Percentiles rank a stretch among this genome's conserved stretches.
These are phyloP conservation scores for Hylia prasina DNA, from an alignment of 2,113 vertebrate species.

Conservation along the genomic window DNA sequence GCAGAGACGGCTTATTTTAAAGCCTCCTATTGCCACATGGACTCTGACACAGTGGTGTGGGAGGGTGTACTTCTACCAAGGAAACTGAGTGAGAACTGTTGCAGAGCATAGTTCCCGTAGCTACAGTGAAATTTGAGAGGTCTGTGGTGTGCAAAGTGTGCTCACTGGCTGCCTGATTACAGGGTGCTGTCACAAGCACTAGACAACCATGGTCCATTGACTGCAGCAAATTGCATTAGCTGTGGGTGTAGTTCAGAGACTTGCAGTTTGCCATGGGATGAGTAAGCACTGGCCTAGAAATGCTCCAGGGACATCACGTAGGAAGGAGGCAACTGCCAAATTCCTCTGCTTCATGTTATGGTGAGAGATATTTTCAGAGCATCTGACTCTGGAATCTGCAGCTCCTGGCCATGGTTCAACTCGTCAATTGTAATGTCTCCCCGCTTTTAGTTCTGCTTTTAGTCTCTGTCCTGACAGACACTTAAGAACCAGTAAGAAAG, in stretches of 20 bases:
- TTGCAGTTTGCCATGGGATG: slow-evolving; percentile 12
- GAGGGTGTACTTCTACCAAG: neutral
- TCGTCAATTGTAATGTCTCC: neutral
- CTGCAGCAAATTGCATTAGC: neutral
- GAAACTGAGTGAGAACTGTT: neutral
- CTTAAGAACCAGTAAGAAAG: neutral
- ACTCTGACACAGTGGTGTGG: neutral
- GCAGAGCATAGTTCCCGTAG: neutral
- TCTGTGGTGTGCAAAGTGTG: neutral
- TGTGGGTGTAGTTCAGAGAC: neutral
- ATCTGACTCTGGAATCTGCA: neutral
- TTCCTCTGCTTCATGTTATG: neutral
- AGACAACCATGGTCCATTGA: neutral
- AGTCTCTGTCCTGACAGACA: neutral
- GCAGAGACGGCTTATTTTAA: neutral
- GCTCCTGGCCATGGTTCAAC: neutral
- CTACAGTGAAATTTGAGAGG: neutral
- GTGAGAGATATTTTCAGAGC: neutral
- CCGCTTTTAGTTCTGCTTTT: neutral
- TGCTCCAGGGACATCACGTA: neutral
- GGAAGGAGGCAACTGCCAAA: neutral
- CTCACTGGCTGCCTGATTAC: neutral
- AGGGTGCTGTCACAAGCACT: neutral
- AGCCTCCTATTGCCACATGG: neutral
- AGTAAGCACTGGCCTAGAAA: neutral